Percentiles rank a stretch among this genome's conserved stretches.
phyloP scores from a whole-genome alignment of 2,113 vertebrate genomes.

The Urocynchramus pylzowi region DNA sequence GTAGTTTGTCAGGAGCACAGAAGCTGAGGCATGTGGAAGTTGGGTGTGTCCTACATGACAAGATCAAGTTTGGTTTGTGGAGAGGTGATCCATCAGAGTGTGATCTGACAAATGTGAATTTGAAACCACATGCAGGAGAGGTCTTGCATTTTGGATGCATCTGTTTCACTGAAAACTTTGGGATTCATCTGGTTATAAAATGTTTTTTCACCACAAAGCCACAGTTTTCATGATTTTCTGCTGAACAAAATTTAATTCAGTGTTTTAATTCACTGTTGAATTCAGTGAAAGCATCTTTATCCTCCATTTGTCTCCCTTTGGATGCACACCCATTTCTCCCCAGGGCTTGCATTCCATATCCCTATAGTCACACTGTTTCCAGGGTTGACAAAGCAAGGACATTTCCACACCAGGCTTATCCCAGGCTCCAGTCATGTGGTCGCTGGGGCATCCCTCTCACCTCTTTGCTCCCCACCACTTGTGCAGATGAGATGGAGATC shows the following conservation, averaged over 20 bases:
- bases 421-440: rapidly evolving
- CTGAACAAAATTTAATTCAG: neutral
- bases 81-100: rapidly evolving
- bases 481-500: neutral
- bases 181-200: neutral
- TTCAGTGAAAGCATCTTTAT: neutral
- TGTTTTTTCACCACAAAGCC: neutral
- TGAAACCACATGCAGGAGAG: rapidly evolving
- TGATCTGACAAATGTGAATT: too few relatives aligned
- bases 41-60: neutral
- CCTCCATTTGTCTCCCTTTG: neutral
- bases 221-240: neutral
- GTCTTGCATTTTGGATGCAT: neutral
- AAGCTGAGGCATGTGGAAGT: rapidly evolving
- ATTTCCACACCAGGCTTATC: neutral
- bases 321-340: neutral
- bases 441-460: too few relatives aligned
- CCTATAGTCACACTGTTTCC: rapidly evolving
- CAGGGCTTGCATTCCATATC: neutral
- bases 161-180: neutral
- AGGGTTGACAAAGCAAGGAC: neutral
- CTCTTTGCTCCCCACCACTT: neutral
- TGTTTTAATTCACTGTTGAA: too few relatives aligned
- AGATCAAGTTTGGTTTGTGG: neutral
- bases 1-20: neutral